Evolutionary conservation across 2,888 invertebrate species (phyloP), one percentile per base, ranked within the genome.

Genomic region (Cataglyphis cursor): DNA sequence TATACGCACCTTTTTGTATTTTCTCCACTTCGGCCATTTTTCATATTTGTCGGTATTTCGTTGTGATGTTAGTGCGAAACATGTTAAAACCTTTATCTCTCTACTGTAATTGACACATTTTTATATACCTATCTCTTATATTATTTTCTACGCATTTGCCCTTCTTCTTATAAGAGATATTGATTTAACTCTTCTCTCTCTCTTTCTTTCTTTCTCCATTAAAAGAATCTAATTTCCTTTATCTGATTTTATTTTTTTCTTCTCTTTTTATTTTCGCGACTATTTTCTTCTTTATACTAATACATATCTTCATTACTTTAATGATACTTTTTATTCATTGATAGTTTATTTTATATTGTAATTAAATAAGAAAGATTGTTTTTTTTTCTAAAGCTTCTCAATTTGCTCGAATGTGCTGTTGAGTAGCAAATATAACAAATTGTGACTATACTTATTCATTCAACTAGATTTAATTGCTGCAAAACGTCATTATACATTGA

Each of bases 11-110:
- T 70, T 18, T 48, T n/a, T 57, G 12, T 64, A 35, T 68, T 61
- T 76, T 31, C 78, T 38, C 28, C 35, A 21, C 35, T 65, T 48
- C 18, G 31, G 35, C 24, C n/a, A 44, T 80, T 57, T 83, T 83
- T 68, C 35, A 61, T 51, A 78, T 68, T 24, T 57, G 31, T 70
- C 31, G 66, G 4, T 15, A 62, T 68, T 78, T 24, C 28, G 24
- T 18, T 78, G 35, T 44, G 41, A 12, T 1, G 21, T 75, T 65
- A 41, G 21, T 18, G 24, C 31, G 15, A 12, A 35, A n/a, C 35
- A 24, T 2, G 15, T 31, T 62, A 10, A 57, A 57, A 28, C 12
- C 15, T 59, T 44, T 31, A 35, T 78, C 31, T 51, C 31, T 51
- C 2, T 21, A 18, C 5, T 18, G 24, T 54, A 18, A 51, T 35